A percentile compares a stretch with the other conserved stretches of the same genome.
Conservation (phyloP, 2,113 vertebrate genomes). For the Catharus bicknelli region DNA sequence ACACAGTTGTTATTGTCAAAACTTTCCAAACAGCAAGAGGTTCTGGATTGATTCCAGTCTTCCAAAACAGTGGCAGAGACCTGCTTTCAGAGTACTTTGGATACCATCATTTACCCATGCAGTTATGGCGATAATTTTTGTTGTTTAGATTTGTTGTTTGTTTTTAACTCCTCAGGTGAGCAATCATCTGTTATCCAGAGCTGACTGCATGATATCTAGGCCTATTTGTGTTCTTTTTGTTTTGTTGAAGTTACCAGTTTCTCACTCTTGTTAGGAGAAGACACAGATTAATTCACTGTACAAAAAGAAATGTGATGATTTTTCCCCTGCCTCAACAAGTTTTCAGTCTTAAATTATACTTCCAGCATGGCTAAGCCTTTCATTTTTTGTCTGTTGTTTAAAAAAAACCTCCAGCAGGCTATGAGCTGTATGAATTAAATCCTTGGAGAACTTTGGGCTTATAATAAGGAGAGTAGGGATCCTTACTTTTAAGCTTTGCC, state of each 20-base stretch:
- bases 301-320: background rate
- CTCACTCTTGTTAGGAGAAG: background rate
- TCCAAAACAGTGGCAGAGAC: slow-evolving; percentile 27
- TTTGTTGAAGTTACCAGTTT: background rate
- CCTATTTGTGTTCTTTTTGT: background rate
- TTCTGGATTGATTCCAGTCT: slow-evolving; percentile 31
- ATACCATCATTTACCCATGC: background rate
- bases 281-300: background rate
- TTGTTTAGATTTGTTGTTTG: background rate
- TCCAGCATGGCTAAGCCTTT: background rate
- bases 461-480: background rate
- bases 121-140: background rate
- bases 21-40: slow-evolving; percentile 25
- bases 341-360: background rate
- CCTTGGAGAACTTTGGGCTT: background rate
- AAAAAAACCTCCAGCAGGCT: background rate
- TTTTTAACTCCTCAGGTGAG: background rate
- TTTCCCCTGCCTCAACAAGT: background rate
- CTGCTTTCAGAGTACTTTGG: background rate
- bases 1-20: slow-evolving; percentile 47
- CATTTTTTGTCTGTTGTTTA: background rate
- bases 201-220: background rate
- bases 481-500: background rate
- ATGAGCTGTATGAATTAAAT: background rate
- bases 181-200: background rate